These are phyloP conservation scores for Tauraco hartlaubi DNA, from an alignment of 2,797 vertebrate species.

Conservation along the genomic window DNA sequence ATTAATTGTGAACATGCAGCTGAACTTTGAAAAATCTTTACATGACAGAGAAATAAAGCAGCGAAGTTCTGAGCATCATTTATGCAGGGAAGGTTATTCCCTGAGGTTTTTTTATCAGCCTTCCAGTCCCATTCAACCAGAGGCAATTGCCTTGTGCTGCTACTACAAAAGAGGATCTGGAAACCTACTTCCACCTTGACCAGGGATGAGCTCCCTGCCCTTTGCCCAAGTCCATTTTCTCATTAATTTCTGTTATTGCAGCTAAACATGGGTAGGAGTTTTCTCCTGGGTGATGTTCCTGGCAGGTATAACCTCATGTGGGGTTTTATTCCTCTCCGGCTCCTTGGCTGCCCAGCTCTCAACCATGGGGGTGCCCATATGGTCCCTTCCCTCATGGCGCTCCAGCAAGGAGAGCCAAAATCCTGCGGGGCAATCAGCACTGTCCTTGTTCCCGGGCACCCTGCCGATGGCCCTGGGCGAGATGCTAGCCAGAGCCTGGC, in stretches of 20 bases:
- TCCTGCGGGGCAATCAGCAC: background rate
- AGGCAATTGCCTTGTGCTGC: background rate
- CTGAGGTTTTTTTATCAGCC: background rate
- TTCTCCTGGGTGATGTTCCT: background rate
- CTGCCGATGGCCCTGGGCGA: background rate
- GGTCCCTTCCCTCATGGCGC: background rate
- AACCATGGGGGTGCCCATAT: background rate
- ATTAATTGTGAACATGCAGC: background rate
- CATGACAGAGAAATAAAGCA: constrained; percentile 7
- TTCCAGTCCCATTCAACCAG: background rate
- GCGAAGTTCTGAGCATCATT: background rate
- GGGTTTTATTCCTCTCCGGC: background rate
- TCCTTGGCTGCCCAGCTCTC: background rate
- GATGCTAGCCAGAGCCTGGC: background rate
- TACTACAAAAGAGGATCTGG: background rate
- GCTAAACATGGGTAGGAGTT: background rate
- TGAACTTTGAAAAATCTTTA: constrained; percentile 19
- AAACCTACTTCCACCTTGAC: background rate
- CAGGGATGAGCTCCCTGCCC: background rate
- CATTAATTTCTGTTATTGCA: background rate
- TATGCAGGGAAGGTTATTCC: background rate
- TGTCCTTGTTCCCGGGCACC: background rate
- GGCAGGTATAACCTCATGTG: background rate
- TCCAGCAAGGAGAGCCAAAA: background rate
- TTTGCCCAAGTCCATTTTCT: background rate